Base-by-base conservation (phyloP, 2,888 invertebrate genomes). In the Himalopsyche tibetana region DNA sequence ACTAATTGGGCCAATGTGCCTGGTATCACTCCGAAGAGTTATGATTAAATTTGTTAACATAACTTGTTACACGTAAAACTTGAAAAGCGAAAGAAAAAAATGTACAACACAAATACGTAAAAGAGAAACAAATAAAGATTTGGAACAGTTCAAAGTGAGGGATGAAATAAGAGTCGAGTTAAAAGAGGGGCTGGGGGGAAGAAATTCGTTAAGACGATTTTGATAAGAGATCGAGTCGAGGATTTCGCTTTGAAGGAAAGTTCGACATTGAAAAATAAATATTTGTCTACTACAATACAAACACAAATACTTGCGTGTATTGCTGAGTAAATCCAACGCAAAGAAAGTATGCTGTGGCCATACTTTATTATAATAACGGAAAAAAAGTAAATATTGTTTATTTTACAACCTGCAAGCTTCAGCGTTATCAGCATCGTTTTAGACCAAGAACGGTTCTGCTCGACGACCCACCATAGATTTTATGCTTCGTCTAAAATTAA, bases 21-120 rank as follows among this genome's bases (percentile, higher is more conserved):
- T 38, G 19, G 36, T 74, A 74, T 74, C 74, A 74, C 74, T 36
- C 36, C 74, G 12, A 15, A 74, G 74, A 55, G 56, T 63, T 82
- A 56, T 55, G 82, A 55, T 82, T 28, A 82, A 40, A 82, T 82
- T 55, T 55, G 56, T 82, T 42, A 82, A 82, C 55, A 82, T 28
- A 82, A 82, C 55, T 51, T 74, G 74, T 74, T 74, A 74, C 74
- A 74, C 74, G 74, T 51, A 51, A 2, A 51, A 51, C 51, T 51
- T 51, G 51, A 74, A 74, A 74, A 36, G 74, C 38, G 38, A 74
- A 74, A 36, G 36, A 69, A 74, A 74, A 74, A 74, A 74, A 38
- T 74, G 74, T 74, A 36, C 74, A 74, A 74, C 74, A 36, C 74
- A 74, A 74, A 74, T 12, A 74, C 74, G 74, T 38, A 12, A 74